Conservation (phyloP, 2,888 invertebrate species). For the Crossocerus cetratus region DNA sequence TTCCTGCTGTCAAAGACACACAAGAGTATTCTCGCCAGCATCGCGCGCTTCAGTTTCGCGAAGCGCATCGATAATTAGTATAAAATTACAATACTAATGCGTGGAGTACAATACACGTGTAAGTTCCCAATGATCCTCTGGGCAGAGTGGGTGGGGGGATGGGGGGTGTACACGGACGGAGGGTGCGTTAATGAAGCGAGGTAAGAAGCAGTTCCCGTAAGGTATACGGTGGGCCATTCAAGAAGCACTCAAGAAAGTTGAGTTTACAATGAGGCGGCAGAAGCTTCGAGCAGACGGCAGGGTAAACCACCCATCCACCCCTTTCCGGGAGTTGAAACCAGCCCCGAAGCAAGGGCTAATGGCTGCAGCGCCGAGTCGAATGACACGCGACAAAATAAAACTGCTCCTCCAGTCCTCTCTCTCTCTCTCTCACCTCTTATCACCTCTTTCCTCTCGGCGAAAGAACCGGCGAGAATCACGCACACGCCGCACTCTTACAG, state of each 20-base stretch:
- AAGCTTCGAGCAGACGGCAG: constrained; percentile 42
- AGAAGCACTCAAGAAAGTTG: constrained; percentile 58
- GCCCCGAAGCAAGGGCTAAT: constrained; percentile 23
- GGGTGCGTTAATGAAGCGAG: constrained; percentile 47
- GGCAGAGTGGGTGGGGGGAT: too few species aligned
- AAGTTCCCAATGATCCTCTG: too few species aligned
- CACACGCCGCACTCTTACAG: not conserved
- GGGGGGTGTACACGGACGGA: constrained; percentile 6
- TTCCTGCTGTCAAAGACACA: too few species aligned
- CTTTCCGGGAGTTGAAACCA: constrained; percentile 50
- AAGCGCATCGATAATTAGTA: too few species aligned
- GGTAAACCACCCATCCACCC: constrained; percentile 47
- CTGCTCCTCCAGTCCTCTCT: constrained; percentile 34
- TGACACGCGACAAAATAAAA: constrained; percentile 61
- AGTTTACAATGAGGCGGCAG: constrained; percentile 55
- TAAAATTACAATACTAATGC: too few species aligned
- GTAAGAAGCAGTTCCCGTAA: constrained; percentile 35
- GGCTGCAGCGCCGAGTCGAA: constrained; percentile 57
- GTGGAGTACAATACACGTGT: too few species aligned
- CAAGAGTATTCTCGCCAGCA: too few species aligned
- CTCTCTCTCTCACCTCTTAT: constrained; percentile 37
- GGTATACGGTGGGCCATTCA: constrained; percentile 38
- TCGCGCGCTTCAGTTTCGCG: too few species aligned
- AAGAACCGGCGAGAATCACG: constrained; percentile 23
- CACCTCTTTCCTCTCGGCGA: constrained; percentile 40